These are phyloP conservation scores for Volucella bombylans DNA, from an alignment of 2,888 invertebrate genomes.

Conservation along the genomic window DNA sequence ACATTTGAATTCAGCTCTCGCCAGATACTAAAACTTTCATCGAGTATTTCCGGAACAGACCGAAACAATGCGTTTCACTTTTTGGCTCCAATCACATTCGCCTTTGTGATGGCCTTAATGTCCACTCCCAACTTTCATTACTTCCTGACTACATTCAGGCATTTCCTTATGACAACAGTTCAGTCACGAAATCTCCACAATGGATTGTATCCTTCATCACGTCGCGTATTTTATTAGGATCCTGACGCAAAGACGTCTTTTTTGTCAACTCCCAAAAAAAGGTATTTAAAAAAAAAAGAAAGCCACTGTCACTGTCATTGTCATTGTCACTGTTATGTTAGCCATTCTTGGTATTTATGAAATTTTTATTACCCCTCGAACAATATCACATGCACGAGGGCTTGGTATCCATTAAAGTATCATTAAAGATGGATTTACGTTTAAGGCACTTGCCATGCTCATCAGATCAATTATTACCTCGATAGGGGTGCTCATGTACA, in stretches of 20 bases:
- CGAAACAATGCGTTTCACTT: background rate
- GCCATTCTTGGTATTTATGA: constrained; percentile 65
- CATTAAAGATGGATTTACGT: constrained; percentile 53
- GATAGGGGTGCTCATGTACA: constrained; percentile 58
- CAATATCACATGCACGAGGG: constrained; percentile 55
- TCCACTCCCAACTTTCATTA: constrained; percentile 45
- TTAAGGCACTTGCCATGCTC: constrained; percentile 17
- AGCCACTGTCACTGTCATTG: too few species aligned
- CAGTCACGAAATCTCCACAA: constrained; percentile 25
- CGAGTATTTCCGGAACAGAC: too few species aligned
- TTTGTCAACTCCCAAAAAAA: constrained; percentile 49
- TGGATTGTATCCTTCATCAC: constrained; percentile 40
- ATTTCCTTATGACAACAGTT: constrained; percentile 39
- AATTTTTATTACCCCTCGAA: constrained; percentile 63
- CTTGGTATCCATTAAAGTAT: constrained; percentile 69
- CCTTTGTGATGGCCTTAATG: constrained; percentile 17
- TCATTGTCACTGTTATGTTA: constrained; percentile 42
- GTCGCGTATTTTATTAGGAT: constrained; percentile 57
- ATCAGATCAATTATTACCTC: constrained; percentile 65
- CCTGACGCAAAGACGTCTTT: constrained; percentile 49
- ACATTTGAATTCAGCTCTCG: too few species aligned
- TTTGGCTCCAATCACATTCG: constrained; percentile 6
- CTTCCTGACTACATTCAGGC: constrained; percentile 46
- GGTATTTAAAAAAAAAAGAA: constrained; percentile 12
- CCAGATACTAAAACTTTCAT: too few species aligned